Evolutionary conservation across 2,888 invertebrate species (phyloP), one percentile per base, ranked within the genome.

Genomic region (Eristalis tenax): DNA sequence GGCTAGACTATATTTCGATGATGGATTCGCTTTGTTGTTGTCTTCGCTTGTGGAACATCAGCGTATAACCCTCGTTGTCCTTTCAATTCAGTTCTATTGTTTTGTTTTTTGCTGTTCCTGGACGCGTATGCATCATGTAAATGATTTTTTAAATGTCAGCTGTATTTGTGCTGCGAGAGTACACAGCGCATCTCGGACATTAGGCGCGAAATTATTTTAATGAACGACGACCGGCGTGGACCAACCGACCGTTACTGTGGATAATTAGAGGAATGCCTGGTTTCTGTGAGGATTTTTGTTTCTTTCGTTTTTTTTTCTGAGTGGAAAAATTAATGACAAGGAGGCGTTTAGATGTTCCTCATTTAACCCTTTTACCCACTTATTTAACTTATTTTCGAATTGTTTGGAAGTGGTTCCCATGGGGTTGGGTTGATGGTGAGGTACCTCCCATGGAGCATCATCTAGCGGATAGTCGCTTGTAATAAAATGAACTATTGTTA

Each of bases 81-180:
- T 79, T 15, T 63, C 26, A 56, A 70, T 64, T 68, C 70, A 61
- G 66, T 80, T 59, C 43, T 32, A 18, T 50, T 38, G 38, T 38
- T 35, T n/a, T 50, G 43, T 6, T 15, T 50, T 50, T 50, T 50
- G 15, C 5, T 1, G 1, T 4, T 43, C 43, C 6, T 15, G n/a
- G n/a, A 15, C 32, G 70, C 57, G 57, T 66, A 78, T 70, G 65
- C 74, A 75, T 74, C 74, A 83, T 86, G 82, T 59, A 86, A 86
- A 86, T 86, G 82, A 78, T 86, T 86, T 86, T 86, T 86, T 83
- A 86, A 86, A 83, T 83, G 64, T 86, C 86, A 86, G 86, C 82
- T 86, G 85, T 59, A 77, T 81, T 81, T 77, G 80, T 80, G 75
- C 75, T 71, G 71, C 71, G 50, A 61, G 68, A 8, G 50, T 1